Percentiles rank a stretch among this genome's conserved stretches.
Conservation (phyloP, 2,797 vertebrate genomes). For the Brachyalestes nurse region DNA sequence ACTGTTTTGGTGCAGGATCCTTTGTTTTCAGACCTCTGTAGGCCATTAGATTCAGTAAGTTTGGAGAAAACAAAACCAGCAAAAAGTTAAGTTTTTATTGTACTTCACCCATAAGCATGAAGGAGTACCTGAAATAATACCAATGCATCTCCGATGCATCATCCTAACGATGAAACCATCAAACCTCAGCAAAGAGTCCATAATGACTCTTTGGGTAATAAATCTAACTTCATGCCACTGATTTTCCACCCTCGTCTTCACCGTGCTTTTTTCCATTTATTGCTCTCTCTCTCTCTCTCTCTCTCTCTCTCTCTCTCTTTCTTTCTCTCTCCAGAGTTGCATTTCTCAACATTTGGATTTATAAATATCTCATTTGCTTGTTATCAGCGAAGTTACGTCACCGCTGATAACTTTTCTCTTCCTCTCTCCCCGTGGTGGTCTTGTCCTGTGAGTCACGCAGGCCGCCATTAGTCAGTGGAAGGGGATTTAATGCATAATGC, state of each 20-base stretch:
- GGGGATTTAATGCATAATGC: constrained; percentile 56
- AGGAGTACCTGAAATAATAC: neutral
- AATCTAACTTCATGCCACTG: constrained; percentile 6
- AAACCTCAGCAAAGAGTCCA: neutral
- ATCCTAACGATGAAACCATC: constrained; percentile 10
- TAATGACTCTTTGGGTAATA: neutral
- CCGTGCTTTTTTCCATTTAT: neutral
- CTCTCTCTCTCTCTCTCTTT: neutral
- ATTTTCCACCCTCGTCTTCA: neutral
- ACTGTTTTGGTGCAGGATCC: no score
- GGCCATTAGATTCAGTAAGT: neutral
- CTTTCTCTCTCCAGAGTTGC: neutral
- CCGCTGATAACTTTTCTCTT: constrained; percentile 21
- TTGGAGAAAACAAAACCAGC: neutral
- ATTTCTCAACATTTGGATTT: neutral
- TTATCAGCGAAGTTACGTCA: constrained; percentile 21
- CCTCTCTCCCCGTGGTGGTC: constrained; percentile 18
- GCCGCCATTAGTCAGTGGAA: constrained; percentile 52
- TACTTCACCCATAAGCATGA: neutral
- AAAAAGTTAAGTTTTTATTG: neutral
- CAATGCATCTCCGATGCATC: neutral
- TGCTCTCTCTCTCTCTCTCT: neutral
- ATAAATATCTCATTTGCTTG: constrained; percentile 31
- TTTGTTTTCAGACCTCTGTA: no score
- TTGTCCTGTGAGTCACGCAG: constrained; percentile 52